Evolutionary conservation across 2,888 invertebrate species (phyloP).

Genomic region (Trileptium ribeirensis): DNA sequence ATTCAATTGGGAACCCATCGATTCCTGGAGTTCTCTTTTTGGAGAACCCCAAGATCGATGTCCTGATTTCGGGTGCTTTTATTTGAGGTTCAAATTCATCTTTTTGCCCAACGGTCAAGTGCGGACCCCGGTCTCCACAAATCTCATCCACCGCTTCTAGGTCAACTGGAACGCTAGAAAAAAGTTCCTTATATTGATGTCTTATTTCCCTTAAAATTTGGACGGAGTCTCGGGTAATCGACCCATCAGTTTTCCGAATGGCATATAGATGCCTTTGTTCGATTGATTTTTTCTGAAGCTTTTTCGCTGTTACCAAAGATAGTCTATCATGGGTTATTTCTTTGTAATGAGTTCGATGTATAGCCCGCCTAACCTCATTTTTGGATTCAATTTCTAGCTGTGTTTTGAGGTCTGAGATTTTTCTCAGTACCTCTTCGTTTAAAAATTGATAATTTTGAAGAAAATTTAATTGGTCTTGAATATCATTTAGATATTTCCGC

Average conservation of each 20-base stretch:
- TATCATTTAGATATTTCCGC: not conserved
- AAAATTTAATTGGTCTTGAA: not conserved
- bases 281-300: not conserved
- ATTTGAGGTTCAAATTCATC: not conserved
- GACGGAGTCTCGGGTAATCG: not conserved
- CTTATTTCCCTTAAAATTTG: conserved; percentile 2
- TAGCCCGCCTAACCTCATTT: not conserved
- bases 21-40: not conserved
- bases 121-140: not conserved
- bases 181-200: conserved; percentile 9
- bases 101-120: not conserved
- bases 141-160: not conserved
- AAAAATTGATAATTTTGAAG: not conserved
- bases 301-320: not conserved
- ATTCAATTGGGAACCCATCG: conserved; percentile 12
- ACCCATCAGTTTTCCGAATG: not conserved
- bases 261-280: not conserved
- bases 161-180: not conserved
- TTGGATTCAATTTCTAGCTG: not conserved
- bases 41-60: not conserved
- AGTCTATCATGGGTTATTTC: not conserved
- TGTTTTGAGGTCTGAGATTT: not conserved
- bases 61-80: not conserved
- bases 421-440: no score
- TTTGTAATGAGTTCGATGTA: not conserved